These are phyloP conservation scores for Cryptotermes secundus DNA, from an alignment of 1,140 invertebrate species.

Conservation along the genomic window DNA sequence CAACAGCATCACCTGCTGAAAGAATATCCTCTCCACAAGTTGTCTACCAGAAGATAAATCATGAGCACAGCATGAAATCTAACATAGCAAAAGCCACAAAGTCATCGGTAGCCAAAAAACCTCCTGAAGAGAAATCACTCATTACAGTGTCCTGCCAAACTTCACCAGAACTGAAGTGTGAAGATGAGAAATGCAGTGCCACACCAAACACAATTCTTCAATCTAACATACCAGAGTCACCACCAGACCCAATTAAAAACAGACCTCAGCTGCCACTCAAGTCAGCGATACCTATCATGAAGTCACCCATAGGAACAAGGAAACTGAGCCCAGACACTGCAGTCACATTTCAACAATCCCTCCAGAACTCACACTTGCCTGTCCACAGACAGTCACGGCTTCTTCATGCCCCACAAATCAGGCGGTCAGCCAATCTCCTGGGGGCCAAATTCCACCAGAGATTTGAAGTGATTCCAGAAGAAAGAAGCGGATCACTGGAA, in stretches of 20 bases:
- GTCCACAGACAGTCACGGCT: background rate
- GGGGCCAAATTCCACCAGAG: constrained; percentile 29
- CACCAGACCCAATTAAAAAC: background rate
- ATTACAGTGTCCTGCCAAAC: background rate
- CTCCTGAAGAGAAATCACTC: background rate
- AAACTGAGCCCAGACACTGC: constrained; percentile 1
- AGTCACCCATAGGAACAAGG: background rate
- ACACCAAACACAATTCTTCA: background rate
- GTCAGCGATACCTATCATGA: background rate
- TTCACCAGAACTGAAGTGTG: background rate
- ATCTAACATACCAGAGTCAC: background rate
- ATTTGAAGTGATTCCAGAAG: constrained; percentile 55
- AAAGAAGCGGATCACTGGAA: constrained; percentile 51
- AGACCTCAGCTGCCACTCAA: background rate
- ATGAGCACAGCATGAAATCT: background rate
- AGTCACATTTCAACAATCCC: background rate
- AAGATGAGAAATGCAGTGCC: background rate
- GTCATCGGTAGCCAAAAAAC: background rate
- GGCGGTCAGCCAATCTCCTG: background rate
- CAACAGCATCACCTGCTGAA: too few species aligned
- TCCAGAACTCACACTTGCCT: background rate
- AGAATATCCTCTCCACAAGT: background rate
- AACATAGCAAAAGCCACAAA: background rate
- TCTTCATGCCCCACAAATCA: background rate
- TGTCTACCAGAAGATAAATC: background rate